Evolutionary conservation across 2,888 invertebrate species (phyloP), one percentile per base, ranked within the genome.

Genomic region (Caenorhabditis wallacei): DNA sequence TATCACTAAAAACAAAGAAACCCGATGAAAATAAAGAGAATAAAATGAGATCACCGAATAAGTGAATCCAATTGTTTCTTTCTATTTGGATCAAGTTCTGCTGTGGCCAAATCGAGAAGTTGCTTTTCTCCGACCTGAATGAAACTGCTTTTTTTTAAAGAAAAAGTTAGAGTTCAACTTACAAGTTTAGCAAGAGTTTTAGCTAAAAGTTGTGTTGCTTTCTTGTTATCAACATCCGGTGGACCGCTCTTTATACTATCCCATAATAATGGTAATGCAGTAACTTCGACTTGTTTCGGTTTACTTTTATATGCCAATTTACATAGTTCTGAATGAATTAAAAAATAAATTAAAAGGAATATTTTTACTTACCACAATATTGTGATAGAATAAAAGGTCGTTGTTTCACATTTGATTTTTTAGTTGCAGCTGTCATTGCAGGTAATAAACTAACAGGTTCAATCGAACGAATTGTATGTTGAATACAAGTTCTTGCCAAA

Each of bases 261-360:
- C 82, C 84, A 86, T 1, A 88, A 81, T 22, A 86, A 57, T 4
- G 88, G 86, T n/a, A 88, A 64, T 10, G 86, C 85, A 30, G 70
- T 78, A 1, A 86, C 84, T 75, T 87, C 88, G 0, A 88, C 88
- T 78, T 88, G 88, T 24, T 87, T 88, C 8, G 88, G 88, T 61
- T 85, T 84, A 1, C 40, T 53, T 22, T 63, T 71, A 53, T 88
- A 82, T 13, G 84, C 80, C 22, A 80, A 30, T n/a, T 78, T 81
- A 71, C 80, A 84, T 53, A 87, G 70, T 57, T 85, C 87, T 82
- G 53, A 35, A 35, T 30, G 8, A 30, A 30, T 30, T 53, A 82
- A 54, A 5, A 4, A 30, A 61, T 48, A 18, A 22, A 48, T 20
- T 13, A 13, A 24, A 1, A 35, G n/a, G 3, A 2, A 18, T 5